phyloP scores from a whole-genome alignment of 2,888 invertebrate species.

The Platycheirus rosarum region DNA sequence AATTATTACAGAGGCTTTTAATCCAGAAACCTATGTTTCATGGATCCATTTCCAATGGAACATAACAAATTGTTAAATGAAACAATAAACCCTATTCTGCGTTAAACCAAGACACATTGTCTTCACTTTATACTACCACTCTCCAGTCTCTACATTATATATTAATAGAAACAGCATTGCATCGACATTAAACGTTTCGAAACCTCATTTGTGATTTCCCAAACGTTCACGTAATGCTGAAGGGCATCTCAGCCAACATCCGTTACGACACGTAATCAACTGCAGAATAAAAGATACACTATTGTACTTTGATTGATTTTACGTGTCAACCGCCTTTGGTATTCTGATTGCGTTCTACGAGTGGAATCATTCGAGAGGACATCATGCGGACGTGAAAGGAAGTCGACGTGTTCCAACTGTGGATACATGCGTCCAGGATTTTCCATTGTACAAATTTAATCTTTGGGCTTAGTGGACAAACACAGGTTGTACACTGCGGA shows the following conservation, averaged over 20 bases:
- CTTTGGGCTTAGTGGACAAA: not conserved
- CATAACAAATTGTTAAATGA: too few species aligned
- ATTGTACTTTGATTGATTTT: constrained; percentile 19
- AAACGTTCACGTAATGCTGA: not conserved
- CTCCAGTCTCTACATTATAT: too few species aligned
- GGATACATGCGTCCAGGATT: too few species aligned
- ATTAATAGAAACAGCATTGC: not conserved
- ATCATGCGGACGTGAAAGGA: not conserved
- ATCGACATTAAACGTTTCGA: not conserved
- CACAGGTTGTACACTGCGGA: not conserved
- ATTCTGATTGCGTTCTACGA: not conserved
- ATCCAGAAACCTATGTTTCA: too few species aligned
- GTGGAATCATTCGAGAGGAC: not conserved
- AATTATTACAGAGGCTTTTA: too few species aligned
- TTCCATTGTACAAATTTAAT: not conserved
- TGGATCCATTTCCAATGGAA: too few species aligned
- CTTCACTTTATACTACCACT: too few species aligned
- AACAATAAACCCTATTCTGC: too few species aligned
- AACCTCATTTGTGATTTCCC: not conserved
- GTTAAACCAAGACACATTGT: too few species aligned
- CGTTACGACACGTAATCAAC: not conserved
- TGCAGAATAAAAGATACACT: not conserved
- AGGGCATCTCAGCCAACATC: not conserved
- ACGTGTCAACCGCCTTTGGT: constrained; percentile 12
- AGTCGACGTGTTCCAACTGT: not conserved